Evolutionary conservation across 2,797 vertebrate genomes (phyloP).

Genomic region (Rhinella marina): DNA sequence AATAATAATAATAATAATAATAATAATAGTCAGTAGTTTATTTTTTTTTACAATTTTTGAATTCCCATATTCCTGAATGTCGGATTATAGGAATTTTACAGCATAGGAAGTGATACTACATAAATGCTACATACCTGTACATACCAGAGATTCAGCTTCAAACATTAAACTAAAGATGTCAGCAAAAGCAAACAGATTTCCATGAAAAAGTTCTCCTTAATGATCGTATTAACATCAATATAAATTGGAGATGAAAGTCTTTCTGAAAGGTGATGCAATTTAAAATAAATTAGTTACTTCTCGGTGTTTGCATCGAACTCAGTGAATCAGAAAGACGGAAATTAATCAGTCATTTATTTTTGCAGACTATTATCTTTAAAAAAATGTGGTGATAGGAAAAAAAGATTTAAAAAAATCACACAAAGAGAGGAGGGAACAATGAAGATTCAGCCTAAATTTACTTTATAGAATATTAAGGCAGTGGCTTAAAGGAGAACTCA

Average conservation of each 20-base stretch:
- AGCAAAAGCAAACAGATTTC: constrained; percentile 40
- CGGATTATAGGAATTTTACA: neutral
- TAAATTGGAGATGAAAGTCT: constrained; percentile 57
- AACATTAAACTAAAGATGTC: constrained; percentile 22
- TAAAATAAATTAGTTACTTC: constrained; percentile 60
- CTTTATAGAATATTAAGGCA: neutral
- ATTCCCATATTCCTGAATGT: too few species aligned
- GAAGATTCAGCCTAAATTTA: neutral
- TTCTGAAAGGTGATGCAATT: constrained; percentile 60
- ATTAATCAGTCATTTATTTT: constrained; percentile 58
- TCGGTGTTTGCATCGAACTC: constrained; percentile 29
- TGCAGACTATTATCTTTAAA: constrained; percentile 34
- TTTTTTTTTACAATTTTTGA: neutral
- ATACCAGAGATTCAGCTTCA: neutral
- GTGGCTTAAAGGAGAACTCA: neutral
- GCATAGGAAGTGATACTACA: neutral
- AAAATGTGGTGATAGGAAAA: neutral
- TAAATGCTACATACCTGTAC: neutral
- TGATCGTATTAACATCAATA: constrained; percentile 59
- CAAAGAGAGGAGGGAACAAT: neutral
- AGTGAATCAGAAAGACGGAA: constrained; percentile 51
- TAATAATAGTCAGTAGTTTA: too few species aligned
- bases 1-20: too few species aligned
- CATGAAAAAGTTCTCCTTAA: constrained; percentile 56
- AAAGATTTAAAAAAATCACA: neutral